Conservation (phyloP, 1,140 invertebrate species). For the Drosophila cardini region DNA sequence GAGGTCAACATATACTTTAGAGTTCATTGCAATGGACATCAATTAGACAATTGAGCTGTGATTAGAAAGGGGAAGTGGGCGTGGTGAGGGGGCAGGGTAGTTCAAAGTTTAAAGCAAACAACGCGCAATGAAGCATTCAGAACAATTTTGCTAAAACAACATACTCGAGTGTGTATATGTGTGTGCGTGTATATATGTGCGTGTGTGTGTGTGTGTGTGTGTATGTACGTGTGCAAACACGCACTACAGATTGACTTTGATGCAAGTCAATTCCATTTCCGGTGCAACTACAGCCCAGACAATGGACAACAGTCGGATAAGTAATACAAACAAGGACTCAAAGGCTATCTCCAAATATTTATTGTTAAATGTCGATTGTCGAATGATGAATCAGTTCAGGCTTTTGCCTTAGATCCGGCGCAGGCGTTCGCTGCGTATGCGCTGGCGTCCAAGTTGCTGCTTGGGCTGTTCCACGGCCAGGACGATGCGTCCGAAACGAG, state of each 20-base stretch:
- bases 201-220: neutral
- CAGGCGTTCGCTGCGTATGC: slow-evolving; percentile 64
- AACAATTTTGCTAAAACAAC: slow-evolving; percentile 64
- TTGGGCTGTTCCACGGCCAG: slow-evolving; percentile 68
- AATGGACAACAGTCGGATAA: slow-evolving; percentile 29
- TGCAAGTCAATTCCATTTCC: slow-evolving; percentile 65
- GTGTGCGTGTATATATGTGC: neutral
- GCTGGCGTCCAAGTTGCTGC: slow-evolving; percentile 27
- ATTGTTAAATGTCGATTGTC: slow-evolving; percentile 27
- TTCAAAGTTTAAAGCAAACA: slow-evolving; percentile 60
- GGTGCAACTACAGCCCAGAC: slow-evolving; percentile 12
- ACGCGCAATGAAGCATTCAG: slow-evolving; percentile 66
- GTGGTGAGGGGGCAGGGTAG: neutral
- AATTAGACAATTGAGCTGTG: slow-evolving; percentile 57
- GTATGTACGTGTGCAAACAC: slow-evolving; percentile 32
- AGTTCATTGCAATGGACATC: slow-evolving; percentile 54
- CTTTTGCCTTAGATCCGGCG: slow-evolving; percentile 26
- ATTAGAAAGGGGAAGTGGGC: too few relatives aligned
- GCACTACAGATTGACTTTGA: slow-evolving; percentile 31
- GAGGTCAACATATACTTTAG: neutral
- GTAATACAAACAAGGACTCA: slow-evolving; percentile 22
- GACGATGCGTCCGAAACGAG: slow-evolving; percentile 64
- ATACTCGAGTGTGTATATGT: slow-evolving; percentile 14
- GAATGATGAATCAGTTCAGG: slow-evolving; percentile 26
- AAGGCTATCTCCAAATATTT: slow-evolving; percentile 39